Evolutionary conservation across 1,140 invertebrate genomes (phyloP).

Genomic region (Neoseiulus cucumeris): DNA sequence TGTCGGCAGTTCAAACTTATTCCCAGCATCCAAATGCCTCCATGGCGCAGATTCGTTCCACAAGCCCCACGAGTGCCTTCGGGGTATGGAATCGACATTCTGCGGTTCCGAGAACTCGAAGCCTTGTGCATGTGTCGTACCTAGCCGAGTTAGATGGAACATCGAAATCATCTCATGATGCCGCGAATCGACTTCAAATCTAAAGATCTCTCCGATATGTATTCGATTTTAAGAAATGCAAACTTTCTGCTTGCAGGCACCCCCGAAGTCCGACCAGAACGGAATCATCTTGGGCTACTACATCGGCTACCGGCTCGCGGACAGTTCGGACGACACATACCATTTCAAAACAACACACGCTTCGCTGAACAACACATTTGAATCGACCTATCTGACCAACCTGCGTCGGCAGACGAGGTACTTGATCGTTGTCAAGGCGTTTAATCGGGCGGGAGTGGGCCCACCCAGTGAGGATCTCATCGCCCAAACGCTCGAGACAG

Average conservation of each 20-base stretch:
- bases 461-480: slow-evolving; percentile 25
- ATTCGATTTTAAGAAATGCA: background rate
- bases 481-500: slow-evolving; percentile 23
- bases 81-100: no score
- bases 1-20: no score
- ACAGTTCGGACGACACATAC: background rate
- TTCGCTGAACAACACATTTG: background rate
- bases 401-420: slow-evolving; percentile 29
- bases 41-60: no score
- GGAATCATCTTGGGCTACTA: slow-evolving; percentile 1
- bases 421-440: slow-evolving; percentile 28
- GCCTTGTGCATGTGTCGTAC: no score
- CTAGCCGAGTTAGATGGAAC: no score
- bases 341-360: slow-evolving; percentile 7
- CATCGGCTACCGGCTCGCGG: background rate
- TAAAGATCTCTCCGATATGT: no score
- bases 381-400: slow-evolving; percentile 15
- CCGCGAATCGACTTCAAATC: no score
- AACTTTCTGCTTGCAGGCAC: background rate
- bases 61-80: no score
- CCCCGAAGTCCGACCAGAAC: background rate
- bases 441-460: slow-evolving; percentile 27
- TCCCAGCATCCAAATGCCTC: no score
- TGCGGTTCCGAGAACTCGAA: no score
- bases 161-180: no score